phyloP scores from a whole-genome alignment of 2,113 vertebrate species.

The Gobio gobio region DNA sequence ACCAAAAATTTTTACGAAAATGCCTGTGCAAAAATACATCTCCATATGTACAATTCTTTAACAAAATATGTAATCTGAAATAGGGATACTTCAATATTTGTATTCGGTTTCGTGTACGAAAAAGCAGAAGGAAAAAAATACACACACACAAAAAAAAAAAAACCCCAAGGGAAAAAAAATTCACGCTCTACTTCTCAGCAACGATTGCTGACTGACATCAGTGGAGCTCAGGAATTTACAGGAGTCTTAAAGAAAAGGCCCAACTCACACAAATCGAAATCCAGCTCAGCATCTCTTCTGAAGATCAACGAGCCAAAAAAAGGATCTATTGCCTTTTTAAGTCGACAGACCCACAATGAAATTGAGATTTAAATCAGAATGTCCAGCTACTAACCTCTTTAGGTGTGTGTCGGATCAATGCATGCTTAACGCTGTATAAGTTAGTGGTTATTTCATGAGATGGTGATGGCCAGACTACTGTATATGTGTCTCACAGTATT shows the following conservation, averaged over 20 bases:
- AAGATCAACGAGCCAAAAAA: not conserved
- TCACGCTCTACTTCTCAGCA: conserved; percentile 61
- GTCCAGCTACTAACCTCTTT: conserved; percentile 21
- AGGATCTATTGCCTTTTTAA: conserved; percentile 37
- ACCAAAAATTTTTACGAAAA: conserved; percentile 98
- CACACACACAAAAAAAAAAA: conserved; percentile 72
- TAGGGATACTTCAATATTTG: conserved; percentile 93
- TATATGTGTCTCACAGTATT: conserved; percentile 50
- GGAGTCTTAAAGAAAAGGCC: conserved; percentile 75
- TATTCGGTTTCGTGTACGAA: conserved; percentile 79
- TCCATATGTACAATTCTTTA: conserved; percentile 99
- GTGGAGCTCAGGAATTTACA: conserved; percentile 85
- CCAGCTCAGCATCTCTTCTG: conserved; percentile 38
- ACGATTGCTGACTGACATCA: conserved; percentile 73
- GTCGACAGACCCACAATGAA: conserved; percentile 13
- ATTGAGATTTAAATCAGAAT: not conserved
- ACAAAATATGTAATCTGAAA: conserved; percentile 99
- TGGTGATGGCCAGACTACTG: conserved; percentile 26
- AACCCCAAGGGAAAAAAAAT: conserved; percentile 64
- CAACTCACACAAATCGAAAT: conserved; percentile 67
- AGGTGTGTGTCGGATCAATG: not conserved
- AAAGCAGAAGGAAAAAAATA: conserved; percentile 74
- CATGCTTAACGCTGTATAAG: not conserved
- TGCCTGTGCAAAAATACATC: conserved; percentile 99
- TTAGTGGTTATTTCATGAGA: conserved; percentile 38